Evolutionary conservation across 1,140 invertebrate species (phyloP).

Genomic region (Lepidurus packardi): DNA sequence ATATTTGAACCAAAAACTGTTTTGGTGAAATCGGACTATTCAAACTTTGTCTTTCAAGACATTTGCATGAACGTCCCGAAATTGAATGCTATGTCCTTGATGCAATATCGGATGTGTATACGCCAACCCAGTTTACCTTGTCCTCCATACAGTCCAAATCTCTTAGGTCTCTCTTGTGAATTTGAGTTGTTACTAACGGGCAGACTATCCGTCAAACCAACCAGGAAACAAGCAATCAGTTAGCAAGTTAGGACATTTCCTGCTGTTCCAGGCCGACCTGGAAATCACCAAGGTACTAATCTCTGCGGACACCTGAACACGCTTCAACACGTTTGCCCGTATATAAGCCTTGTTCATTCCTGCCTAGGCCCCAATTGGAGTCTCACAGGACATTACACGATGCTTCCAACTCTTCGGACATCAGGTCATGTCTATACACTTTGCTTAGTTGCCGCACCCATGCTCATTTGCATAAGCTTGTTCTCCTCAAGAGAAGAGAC

Average conservation of each 20-base stretch:
- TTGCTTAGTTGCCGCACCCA: neutral
- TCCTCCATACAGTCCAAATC: neutral
- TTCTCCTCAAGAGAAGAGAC: neutral
- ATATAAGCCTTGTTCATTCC: neutral
- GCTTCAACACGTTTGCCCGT: neutral
- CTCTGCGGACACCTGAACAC: neutral
- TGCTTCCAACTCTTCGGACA: neutral
- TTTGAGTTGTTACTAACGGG: neutral
- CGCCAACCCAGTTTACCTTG: constrained; percentile 6
- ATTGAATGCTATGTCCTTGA: constrained; percentile 5
- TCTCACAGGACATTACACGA: neutral
- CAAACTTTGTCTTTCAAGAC: too few relatives aligned
- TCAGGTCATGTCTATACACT: neutral
- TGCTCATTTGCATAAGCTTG: neutral
- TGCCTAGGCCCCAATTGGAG: neutral
- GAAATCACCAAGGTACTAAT: neutral
- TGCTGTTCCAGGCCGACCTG: neutral
- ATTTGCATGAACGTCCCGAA: neutral
- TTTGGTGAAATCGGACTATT: too few relatives aligned
- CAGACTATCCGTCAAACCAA: neutral
- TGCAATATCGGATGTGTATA: neutral
- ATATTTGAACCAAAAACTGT: too few relatives aligned
- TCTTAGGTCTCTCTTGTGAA: neutral
- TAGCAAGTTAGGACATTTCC: neutral
- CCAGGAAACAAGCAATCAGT: neutral